Percentiles rank a stretch among this genome's conserved stretches.
Conservation (phyloP, 2,888 invertebrate genomes). For the Beris chalybata region DNA sequence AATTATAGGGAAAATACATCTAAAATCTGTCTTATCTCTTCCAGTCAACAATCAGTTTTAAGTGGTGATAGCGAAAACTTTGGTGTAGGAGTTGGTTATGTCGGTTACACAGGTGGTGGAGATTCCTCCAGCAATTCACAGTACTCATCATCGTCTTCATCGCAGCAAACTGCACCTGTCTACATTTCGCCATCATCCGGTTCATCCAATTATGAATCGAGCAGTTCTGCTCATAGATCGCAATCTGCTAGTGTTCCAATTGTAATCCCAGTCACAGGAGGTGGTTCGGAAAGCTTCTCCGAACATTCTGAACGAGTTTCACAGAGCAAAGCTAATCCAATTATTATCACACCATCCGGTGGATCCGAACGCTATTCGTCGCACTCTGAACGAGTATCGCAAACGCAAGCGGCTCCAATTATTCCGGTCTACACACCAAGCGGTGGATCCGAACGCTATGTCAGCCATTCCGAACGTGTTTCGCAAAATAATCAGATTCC, state of each 20-base stretch:
- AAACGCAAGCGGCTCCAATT: conserved; percentile 43
- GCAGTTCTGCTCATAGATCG: background rate
- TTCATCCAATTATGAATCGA: conserved; percentile 12
- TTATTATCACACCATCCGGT: conserved; percentile 22
- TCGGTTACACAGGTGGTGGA: conserved; percentile 35
- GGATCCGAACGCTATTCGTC: conserved; percentile 22
- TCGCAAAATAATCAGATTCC: conserved; percentile 35
- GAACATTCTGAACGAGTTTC: conserved; percentile 40
- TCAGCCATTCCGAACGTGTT: conserved; percentile 36
- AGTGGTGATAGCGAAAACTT: conserved; percentile 24
- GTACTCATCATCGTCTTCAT: conserved; percentile 24
- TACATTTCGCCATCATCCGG: conserved; percentile 16
- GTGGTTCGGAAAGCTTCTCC: conserved; percentile 40
- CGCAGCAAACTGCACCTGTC: conserved; percentile 15
- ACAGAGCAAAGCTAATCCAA: conserved; percentile 32
- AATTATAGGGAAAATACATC: no score
- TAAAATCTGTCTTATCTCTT: background rate
- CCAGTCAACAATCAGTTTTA: conserved; percentile 11
- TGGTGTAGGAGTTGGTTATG: conserved; percentile 38
- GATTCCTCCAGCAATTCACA: conserved; percentile 25
- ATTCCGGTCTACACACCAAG: conserved; percentile 28
- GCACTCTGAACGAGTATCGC: conserved; percentile 46
- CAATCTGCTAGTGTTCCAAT: conserved; percentile 41
- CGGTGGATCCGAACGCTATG: conserved; percentile 37
- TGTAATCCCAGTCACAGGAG: conserved; percentile 35